Percentiles rank a stretch among this genome's conserved stretches.
Evolutionary conservation across 1,140 invertebrate species (phyloP).

Genomic region (Ctenoplectra terminalis): DNA sequence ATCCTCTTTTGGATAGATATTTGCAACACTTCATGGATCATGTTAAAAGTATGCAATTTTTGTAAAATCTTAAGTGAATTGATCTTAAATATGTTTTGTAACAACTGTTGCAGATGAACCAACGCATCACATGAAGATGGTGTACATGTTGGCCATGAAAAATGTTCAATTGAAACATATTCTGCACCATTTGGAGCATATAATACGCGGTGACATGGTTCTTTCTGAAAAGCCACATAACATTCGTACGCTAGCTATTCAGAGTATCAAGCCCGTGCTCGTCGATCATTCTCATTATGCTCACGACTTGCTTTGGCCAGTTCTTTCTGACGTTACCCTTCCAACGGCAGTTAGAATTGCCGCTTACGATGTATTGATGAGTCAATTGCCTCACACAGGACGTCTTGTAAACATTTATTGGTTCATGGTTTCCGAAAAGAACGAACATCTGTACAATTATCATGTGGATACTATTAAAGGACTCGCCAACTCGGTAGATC

Average conservation of each 20-base stretch:
- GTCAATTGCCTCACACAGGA: slow-evolving; percentile 70
- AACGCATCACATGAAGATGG: slow-evolving; percentile 67
- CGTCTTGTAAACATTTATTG: slow-evolving; percentile 78
- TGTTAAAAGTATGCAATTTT: slow-evolving; percentile 61
- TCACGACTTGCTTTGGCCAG: slow-evolving; percentile 79
- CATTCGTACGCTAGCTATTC: slow-evolving; percentile 76
- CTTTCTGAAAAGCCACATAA: slow-evolving; percentile 63
- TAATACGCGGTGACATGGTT: slow-evolving; percentile 63
- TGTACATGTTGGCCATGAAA: slow-evolving; percentile 73
- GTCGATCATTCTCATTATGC: slow-evolving; percentile 61
- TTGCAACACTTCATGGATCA: slow-evolving; percentile 67
- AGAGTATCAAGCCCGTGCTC: slow-evolving; percentile 65
- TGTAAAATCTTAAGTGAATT: no score
- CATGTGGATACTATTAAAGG: slow-evolving; percentile 78
- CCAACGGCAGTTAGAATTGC: slow-evolving; percentile 73
- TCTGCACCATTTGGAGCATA: slow-evolving; percentile 64
- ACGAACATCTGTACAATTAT: slow-evolving; percentile 80
- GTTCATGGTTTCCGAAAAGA: slow-evolving; percentile 77
- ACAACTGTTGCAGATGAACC: slow-evolving; percentile 59
- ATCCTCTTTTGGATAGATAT: slow-evolving; percentile 50
- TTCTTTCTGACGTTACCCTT: slow-evolving; percentile 73
- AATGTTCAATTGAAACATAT: slow-evolving; percentile 69
- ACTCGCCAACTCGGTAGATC: slow-evolving; percentile 74
- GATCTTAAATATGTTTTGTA: background rate
- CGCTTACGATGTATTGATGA: slow-evolving; percentile 78